Percentiles rank a stretch among this genome's conserved stretches.
Evolutionary conservation across 1,140 invertebrate genomes (phyloP).

Genomic region (Apis mellifera): DNA sequence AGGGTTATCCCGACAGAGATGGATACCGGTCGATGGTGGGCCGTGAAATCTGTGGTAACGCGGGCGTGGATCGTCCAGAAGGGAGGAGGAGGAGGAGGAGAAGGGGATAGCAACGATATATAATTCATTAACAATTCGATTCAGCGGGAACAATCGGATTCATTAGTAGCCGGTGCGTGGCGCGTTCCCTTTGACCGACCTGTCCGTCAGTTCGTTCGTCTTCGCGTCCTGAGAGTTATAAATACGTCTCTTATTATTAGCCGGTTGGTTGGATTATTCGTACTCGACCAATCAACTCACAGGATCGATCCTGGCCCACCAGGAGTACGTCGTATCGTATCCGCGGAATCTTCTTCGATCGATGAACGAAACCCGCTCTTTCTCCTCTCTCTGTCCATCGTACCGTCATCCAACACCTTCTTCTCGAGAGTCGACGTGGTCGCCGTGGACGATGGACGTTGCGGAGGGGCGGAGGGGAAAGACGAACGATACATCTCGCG

Average conservation of each 20-base stretch:
- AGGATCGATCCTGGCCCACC: constrained; percentile 22
- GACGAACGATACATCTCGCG: constrained; percentile 58
- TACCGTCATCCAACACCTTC: neutral
- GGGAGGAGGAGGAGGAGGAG: neutral
- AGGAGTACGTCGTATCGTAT: constrained; percentile 44
- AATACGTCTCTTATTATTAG: constrained; percentile 71
- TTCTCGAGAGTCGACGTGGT: neutral
- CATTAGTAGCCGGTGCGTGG: constrained; percentile 68
- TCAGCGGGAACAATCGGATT: constrained; percentile 76
- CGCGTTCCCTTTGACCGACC: constrained; percentile 53
- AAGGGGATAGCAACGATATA: constrained; percentile 63
- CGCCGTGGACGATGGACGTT: constrained; percentile 55
- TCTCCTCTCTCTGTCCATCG: constrained; percentile 30
- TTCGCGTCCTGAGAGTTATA: constrained; percentile 61
- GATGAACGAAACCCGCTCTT: constrained; percentile 45
- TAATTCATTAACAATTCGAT: constrained; percentile 79
- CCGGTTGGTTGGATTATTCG: constrained; percentile 62
- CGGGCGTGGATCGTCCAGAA: neutral
- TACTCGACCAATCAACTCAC: constrained; percentile 64
- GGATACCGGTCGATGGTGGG: constrained; percentile 53
- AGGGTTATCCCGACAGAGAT: constrained; percentile 58
- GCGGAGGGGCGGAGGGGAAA: constrained; percentile 13
- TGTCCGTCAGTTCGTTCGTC: constrained; percentile 54
- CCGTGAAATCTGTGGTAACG: constrained; percentile 42
- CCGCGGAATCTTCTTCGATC: constrained; percentile 56